Conservation (phyloP, 37 sponge, comb jelly and placozoan species). For the Ianthella basta region DNA sequence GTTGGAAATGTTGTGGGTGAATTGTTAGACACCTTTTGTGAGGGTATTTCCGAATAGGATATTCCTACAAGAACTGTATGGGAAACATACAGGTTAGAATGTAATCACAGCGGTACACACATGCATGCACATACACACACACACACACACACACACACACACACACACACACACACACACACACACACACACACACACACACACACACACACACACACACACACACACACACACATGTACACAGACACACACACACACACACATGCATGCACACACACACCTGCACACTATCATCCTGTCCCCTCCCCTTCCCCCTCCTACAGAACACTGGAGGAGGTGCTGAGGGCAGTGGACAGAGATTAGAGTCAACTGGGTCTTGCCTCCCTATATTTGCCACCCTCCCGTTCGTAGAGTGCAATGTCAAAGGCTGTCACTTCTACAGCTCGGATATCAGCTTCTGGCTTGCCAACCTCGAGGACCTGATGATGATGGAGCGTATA, state of each 20-base stretch:
- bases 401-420: constrained; percentile 35
- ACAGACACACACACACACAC: too few relatives aligned
- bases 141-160: not conserved
- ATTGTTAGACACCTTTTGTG: too few relatives aligned
- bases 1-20: too few relatives aligned
- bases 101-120: not conserved
- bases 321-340: constrained; percentile 41
- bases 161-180: constrained; percentile 19
- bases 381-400: not conserved
- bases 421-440: constrained; percentile 34
- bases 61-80: too few relatives aligned
- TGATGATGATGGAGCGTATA: not conserved
- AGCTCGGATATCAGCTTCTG: constrained; percentile 28
- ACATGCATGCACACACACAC: constrained; percentile 11
- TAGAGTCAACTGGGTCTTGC: constrained; percentile 33
- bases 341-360: constrained; percentile 33
- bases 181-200: constrained; percentile 18
- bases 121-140: constrained; percentile 16
- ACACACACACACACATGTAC: too few relatives aligned
- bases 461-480: not conserved
- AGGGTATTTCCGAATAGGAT: too few relatives aligned
- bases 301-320: not conserved
- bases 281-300: not conserved
- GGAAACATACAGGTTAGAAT: not conserved
- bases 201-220: too few relatives aligned